phyloP scores from a whole-genome alignment of 2,113 vertebrate species.

The Parus major region DNA sequence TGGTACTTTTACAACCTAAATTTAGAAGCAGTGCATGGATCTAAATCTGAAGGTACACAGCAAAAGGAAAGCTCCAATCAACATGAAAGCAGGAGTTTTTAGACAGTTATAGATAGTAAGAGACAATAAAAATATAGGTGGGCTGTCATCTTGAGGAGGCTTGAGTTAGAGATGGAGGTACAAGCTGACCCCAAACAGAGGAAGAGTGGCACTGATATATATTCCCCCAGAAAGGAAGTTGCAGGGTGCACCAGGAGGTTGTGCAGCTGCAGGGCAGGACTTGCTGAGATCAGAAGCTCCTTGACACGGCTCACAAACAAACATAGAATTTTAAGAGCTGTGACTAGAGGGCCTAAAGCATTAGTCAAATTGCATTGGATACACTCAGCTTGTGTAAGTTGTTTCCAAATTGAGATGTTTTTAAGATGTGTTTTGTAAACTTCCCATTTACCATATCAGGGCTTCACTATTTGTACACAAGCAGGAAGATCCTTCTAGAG shows the following conservation, averaged over 20 bases:
- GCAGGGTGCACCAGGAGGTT: not conserved
- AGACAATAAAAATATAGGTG: not conserved
- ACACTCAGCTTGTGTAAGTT: not conserved
- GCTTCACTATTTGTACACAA: not conserved
- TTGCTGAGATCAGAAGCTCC: slow-evolving; percentile 15
- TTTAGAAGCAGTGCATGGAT: not conserved
- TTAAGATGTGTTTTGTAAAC: not conserved
- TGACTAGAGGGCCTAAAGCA: not conserved
- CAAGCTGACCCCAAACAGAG: not conserved
- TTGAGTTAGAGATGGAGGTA: not conserved
- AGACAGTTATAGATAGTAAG: not conserved
- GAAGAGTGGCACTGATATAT: fast-evolving
- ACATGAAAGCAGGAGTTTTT: not conserved
- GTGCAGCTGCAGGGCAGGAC: not conserved
- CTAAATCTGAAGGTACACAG: not conserved
- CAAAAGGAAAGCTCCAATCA: not conserved
- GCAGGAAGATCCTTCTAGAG: not conserved
- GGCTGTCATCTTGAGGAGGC: not conserved
- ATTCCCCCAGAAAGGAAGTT: not conserved
- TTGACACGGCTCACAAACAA: not conserved
- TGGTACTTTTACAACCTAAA: not conserved
- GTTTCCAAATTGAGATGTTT: not conserved
- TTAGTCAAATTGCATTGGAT: not conserved
- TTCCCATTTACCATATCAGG: slow-evolving; percentile 20
- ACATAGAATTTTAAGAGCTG: not conserved